Conservation (phyloP, 2,113 vertebrate genomes). For the Phalacrocorax aristotelis region DNA sequence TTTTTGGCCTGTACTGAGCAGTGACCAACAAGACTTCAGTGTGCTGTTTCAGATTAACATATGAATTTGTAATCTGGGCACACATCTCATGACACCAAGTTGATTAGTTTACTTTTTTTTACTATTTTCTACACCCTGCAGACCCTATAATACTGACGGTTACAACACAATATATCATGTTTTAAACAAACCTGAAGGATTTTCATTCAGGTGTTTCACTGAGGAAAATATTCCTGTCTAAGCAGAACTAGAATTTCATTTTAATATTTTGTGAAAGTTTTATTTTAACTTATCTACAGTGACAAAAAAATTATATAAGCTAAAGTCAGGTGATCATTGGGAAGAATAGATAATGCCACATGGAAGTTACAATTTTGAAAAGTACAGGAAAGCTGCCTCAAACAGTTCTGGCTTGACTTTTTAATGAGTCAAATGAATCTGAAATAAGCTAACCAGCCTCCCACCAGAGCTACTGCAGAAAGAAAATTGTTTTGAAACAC, state of each 20-base stretch:
- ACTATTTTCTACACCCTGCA: not conserved
- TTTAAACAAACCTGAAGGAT: not conserved
- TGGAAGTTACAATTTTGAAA: not conserved
- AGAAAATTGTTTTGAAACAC: not conserved
- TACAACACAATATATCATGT: not conserved
- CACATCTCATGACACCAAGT: not conserved
- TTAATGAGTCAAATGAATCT: not conserved
- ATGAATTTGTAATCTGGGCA: not conserved
- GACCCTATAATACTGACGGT: not conserved
- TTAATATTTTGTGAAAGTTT: not conserved
- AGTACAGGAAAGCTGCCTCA: not conserved
- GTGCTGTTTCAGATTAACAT: not conserved
- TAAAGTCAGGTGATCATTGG: not conserved
- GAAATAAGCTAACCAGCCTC: not conserved
- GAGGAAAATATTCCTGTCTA: not conserved
- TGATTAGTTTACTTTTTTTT: not conserved
- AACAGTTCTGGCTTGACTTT: not conserved
- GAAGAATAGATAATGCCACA: not conserved
- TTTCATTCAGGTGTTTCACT: not conserved
- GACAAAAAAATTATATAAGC: not conserved
- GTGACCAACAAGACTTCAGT: not conserved
- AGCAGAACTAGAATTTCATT: not conserved
- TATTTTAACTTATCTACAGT: not conserved
- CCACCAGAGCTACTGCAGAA: not conserved
- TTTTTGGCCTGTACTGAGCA: not conserved